Percentiles rank a stretch among this genome's conserved stretches.
Evolutionary conservation across 2,888 invertebrate genomes (phyloP).

Genomic region (Noctua pronuba): DNA sequence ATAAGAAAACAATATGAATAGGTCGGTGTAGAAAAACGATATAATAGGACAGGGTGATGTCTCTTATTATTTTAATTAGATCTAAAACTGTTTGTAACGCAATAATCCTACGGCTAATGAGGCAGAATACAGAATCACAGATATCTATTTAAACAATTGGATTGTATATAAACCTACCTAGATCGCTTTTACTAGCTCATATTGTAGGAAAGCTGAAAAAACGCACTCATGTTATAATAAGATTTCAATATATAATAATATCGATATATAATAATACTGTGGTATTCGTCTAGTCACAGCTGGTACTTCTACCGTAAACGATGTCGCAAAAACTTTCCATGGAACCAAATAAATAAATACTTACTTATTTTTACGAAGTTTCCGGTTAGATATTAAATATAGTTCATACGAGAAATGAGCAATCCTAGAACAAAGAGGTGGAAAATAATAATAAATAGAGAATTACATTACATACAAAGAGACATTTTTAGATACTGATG

Average conservation of each 20-base stretch:
- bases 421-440: conserved; percentile 1
- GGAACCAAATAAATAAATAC: background rate
- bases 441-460: conserved; percentile 1
- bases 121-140: no score
- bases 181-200: background rate
- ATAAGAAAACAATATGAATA: background rate
- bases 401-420: background rate
- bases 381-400: background rate
- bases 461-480: conserved; percentile 1
- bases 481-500: background rate
- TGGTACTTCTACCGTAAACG: background rate
- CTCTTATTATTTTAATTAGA: background rate
- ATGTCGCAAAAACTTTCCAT: background rate
- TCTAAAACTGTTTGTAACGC: background rate
- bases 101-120: background rate
- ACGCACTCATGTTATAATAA: background rate
- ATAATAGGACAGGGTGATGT: background rate
- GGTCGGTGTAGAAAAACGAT: background rate
- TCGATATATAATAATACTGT: background rate
- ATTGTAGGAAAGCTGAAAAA: background rate
- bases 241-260: background rate
- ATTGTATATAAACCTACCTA: background rate
- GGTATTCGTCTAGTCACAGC: background rate
- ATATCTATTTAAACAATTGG: background rate
- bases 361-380: background rate